Evolutionary conservation across 2,888 invertebrate genomes (phyloP), one percentile per base, ranked within the genome.

Genomic region (Yponomeuta plumbellus): DNA sequence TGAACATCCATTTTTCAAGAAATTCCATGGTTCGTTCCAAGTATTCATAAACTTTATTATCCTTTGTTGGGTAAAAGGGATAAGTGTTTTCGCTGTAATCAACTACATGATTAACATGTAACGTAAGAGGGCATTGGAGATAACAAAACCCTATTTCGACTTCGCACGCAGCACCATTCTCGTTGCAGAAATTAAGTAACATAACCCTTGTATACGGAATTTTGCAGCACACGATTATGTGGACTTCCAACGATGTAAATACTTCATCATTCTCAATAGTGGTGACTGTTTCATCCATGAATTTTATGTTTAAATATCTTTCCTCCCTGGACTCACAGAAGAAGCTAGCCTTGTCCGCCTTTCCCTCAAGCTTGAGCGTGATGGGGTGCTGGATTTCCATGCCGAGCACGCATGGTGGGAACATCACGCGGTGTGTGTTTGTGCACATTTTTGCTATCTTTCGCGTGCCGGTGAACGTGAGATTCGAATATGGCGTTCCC

Each of bases 1-100:
- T 83, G 69, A 84, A 90, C 86, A 91, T 83, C 91, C 91, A 91
- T 70, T 81, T 88, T 71, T 90, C 89, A 61, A 91, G 74, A 75
- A 91, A 91, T 44, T 68, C 69, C 20, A 74, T 74, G 69, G 85
- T 82, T 1, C 61, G 73, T 70, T 82, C 80, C 78, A 88, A 77
- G 69, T 90, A 89, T 21, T 83, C 73, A 70, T 79, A 80, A 21
- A 87, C 73, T 52, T 80, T 71, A 2, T 39, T 69, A 75, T 70
- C 72, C 21, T 68, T 72, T 56, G 79, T 67, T 22, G 91, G 90
- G 76, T 76, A 91, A 70, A 80, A 89, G 1, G 91, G 89, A 69
- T 84, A 90, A 11, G 90, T 86, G 68, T 86, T 86, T 6, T 84
- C 72, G 66, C 76, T 76, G 1, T 75, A 69, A 34, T 70, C 66